These are phyloP conservation scores for Malthinus flaveolus DNA, from an alignment of 2,888 invertebrate species.

Conservation along the genomic window DNA sequence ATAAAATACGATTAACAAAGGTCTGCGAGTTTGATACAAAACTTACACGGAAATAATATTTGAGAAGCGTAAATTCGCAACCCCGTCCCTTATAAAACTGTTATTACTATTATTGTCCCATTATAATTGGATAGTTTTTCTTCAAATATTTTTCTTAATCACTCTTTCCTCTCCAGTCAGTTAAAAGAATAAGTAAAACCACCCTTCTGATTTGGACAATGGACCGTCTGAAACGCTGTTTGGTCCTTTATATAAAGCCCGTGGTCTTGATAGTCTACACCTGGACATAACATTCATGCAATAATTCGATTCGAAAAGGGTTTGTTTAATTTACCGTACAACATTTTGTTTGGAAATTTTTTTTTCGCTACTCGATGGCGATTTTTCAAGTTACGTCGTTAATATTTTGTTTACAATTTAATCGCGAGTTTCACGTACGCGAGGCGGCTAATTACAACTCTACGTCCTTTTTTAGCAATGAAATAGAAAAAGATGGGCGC, in stretches of 20 bases:
- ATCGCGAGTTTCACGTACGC: too few species aligned
- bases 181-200: constrained; percentile 23
- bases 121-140: constrained; percentile 13
- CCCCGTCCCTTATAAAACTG: too few species aligned
- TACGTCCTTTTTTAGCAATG: too few species aligned
- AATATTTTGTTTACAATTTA: too few species aligned
- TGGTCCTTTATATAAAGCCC: constrained; percentile 31
- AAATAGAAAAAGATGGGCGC: too few species aligned
- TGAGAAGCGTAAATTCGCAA: too few species aligned
- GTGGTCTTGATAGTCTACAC: constrained; percentile 34
- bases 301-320: constrained; percentile 35
- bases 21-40: too few species aligned
- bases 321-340: constrained; percentile 42
- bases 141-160: constrained; percentile 23
- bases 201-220: constrained; percentile 34
- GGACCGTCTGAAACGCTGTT: constrained; percentile 34
- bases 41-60: too few species aligned
- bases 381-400: too few species aligned
- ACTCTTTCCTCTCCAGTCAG: constrained; percentile 24
- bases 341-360: constrained; percentile 7
- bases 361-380: too few species aligned
- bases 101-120: neutral
- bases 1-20: too few species aligned
- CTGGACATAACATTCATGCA: constrained; percentile 37
- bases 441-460: too few species aligned